These are phyloP conservation scores for Frankliniella intonsa DNA, from an alignment of 2,888 invertebrate genomes.

Conservation along the genomic window DNA sequence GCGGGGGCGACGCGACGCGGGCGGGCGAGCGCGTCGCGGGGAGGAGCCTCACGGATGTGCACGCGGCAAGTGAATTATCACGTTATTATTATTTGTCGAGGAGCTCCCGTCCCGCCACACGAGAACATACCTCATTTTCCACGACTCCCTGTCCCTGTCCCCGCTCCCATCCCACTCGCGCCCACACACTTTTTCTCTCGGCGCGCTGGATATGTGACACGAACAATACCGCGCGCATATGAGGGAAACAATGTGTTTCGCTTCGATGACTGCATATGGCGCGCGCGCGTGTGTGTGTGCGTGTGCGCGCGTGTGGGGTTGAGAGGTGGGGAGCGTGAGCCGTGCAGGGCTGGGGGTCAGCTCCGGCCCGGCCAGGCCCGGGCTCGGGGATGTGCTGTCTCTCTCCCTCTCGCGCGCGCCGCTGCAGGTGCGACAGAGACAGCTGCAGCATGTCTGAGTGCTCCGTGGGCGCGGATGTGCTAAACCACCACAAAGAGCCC, in stretches of 20 bases:
- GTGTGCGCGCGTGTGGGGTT: background rate
- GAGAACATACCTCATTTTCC: background rate
- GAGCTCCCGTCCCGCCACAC: no score
- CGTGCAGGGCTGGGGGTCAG: background rate
- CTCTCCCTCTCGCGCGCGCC: background rate
- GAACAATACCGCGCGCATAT: conserved; percentile 16
- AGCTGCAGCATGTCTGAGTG: background rate
- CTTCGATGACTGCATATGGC: background rate
- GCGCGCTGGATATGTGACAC: background rate
- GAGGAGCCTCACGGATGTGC: no score
- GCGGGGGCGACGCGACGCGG: no score
- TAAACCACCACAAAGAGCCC: background rate
- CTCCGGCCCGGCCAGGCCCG: background rate
- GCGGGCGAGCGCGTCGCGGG: no score
- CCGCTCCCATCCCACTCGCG: background rate
- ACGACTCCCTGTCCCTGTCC: background rate
- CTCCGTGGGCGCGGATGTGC: background rate
- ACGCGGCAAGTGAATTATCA: no score
- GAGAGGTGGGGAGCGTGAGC: background rate
- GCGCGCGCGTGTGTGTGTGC: background rate
- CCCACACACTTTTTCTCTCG: background rate
- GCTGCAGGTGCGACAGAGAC: background rate
- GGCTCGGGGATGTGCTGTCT: no score
- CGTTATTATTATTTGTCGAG: no score
- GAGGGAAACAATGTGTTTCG: conserved; percentile 14